These are phyloP conservation scores for Anguilla japonica DNA, from an alignment of 2,113 vertebrate genomes.

Conservation along the genomic window DNA sequence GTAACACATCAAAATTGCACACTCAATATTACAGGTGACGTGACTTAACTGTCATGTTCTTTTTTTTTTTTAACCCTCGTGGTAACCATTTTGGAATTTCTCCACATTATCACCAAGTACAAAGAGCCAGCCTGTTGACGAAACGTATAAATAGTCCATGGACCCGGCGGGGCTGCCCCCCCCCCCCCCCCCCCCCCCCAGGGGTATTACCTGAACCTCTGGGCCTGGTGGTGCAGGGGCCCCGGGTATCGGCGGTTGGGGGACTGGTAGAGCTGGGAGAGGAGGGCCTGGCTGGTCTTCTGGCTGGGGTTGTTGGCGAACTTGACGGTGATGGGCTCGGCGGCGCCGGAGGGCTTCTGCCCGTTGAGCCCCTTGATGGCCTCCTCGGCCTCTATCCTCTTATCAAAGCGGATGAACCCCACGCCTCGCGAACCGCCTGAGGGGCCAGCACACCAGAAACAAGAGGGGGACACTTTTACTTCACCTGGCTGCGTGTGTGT, in stretches of 20 bases:
- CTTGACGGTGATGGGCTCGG: conserved; percentile 99
- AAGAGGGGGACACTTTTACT: conserved; percentile 65
- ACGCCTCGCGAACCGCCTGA: conserved; percentile 98
- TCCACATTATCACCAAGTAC: neutral
- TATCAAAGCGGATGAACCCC: conserved; percentile 99
- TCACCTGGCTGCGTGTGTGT: conserved; percentile 36
- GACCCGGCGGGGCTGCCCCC: neutral
- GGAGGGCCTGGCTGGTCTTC: conserved; percentile 99
- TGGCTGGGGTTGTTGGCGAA: conserved; percentile 99
- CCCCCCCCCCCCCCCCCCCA: conserved; percentile 38
- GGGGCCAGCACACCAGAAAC: conserved; percentile 76
- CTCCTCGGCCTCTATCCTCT: conserved; percentile 99
- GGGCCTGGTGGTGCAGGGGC: conserved; percentile 98
- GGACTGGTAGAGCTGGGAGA: conserved; percentile 98
- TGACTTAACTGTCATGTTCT: neutral
- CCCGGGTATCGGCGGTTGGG: conserved; percentile 98
- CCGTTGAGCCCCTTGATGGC: conserved; percentile 99
- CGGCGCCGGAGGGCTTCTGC: conserved; percentile 97
- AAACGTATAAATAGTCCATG: conserved; percentile 37
- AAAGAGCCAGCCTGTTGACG: neutral
- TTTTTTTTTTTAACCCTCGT: conserved; percentile 10
- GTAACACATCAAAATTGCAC: conserved; percentile 26
- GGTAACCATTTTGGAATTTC: neutral
- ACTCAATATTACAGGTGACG: conserved; percentile 13
- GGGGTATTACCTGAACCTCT: conserved; percentile 96